These are phyloP conservation scores for Stegastes partitus DNA, from an alignment of 2,113 vertebrate genomes.

Conservation along the genomic window DNA sequence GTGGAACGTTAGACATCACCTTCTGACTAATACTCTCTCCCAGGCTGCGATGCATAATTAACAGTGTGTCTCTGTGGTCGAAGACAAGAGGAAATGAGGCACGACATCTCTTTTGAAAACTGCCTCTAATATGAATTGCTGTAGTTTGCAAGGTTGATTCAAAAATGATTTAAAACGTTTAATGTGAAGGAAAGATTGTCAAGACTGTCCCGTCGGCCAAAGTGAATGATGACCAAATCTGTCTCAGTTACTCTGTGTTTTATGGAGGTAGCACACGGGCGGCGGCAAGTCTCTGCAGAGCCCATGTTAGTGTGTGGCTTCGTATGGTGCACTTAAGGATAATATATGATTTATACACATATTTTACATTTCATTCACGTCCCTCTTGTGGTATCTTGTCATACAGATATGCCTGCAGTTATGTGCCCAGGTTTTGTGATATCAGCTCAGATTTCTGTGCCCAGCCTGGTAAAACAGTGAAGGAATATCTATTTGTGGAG, in stretches of 20 bases:
- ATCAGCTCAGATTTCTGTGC: not conserved
- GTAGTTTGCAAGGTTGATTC: slow-evolving; percentile 19
- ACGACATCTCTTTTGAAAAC: slow-evolving; percentile 16
- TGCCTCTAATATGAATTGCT: slow-evolving; percentile 22
- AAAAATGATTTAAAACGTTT: slow-evolving; percentile 3
- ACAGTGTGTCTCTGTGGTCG: not conserved
- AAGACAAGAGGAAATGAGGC: slow-evolving; percentile 33
- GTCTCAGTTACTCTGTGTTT: slow-evolving; percentile 8
- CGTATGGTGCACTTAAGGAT: not conserved
- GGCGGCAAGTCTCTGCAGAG: not conserved
- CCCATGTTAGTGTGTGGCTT: not conserved
- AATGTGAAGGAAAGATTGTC: slow-evolving; percentile 18
- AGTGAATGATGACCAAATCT: slow-evolving; percentile 28
- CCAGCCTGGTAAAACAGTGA: not conserved
- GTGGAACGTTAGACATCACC: no score
- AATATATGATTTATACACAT: not conserved
- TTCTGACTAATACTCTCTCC: no score
- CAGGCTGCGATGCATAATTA: not conserved
- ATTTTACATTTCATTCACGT: not conserved
- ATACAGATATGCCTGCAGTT: not conserved
- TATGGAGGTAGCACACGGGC: not conserved
- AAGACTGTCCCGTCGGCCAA: slow-evolving; percentile 14
- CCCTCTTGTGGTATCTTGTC: not conserved
- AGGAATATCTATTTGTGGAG: not conserved
- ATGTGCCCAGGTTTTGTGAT: not conserved